These are phyloP conservation scores for Cassiopea andromeda DNA, from an alignment of 30 jellyfish, hydroid and myxozoan genomes.

Conservation along the genomic window DNA sequence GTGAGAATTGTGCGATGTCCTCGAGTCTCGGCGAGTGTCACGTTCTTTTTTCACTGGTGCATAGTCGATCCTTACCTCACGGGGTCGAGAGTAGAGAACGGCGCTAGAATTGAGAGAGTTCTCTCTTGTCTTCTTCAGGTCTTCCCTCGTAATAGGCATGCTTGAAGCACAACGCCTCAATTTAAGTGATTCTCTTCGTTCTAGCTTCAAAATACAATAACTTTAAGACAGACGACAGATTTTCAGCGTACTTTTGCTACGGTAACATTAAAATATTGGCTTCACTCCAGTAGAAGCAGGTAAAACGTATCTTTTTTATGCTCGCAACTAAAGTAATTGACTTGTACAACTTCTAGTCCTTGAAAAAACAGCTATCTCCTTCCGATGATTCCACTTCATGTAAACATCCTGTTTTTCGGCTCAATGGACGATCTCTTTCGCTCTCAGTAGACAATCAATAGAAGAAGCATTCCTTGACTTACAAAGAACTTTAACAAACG, in stretches of 20 bases:
- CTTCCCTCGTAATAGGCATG: conserved; percentile 57
- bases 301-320: background rate
- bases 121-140: conserved; percentile 48
- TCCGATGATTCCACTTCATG: background rate
- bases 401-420: background rate
- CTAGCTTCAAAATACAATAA: too few species aligned
- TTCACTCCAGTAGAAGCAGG: background rate
- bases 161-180: background rate
- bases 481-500: background rate
- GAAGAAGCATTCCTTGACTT: background rate
- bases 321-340: background rate
- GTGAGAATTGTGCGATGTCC: conserved; percentile 66
- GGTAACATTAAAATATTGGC: background rate
- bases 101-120: conserved; percentile 64
- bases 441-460: too few species aligned
- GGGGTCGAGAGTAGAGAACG: conserved; percentile 65
- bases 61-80: conserved; percentile 76
- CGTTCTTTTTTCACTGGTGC: conserved; percentile 62
- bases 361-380: background rate
- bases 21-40: conserved; percentile 53
- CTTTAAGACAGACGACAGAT: too few species aligned
- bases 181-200: too few species aligned
- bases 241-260: background rate
- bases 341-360: background rate
- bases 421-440: background rate